phyloP scores from a whole-genome alignment of 2,888 invertebrate species.

The Scaptomyza reducta region DNA sequence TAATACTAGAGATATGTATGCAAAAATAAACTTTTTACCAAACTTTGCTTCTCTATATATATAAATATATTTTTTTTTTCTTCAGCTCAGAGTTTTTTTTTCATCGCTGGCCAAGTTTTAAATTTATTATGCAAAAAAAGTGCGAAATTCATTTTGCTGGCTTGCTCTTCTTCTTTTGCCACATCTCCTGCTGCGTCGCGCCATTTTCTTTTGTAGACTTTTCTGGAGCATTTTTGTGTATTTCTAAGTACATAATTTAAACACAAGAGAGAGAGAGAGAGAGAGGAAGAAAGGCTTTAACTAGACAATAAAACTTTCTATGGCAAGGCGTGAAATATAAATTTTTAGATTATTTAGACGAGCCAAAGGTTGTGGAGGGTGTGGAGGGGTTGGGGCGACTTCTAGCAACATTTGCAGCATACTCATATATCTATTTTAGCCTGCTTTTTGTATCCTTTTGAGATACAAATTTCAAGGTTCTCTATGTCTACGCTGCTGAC shows the following conservation, averaged over 20 bases:
- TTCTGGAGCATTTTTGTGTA: slow-evolving; percentile 70
- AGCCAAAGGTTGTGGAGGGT: slow-evolving; percentile 8
- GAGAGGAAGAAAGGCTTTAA: slow-evolving; percentile 30
- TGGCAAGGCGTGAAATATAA: slow-evolving; percentile 68
- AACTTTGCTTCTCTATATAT: slow-evolving; percentile 55
- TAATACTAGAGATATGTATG: slow-evolving; percentile 58
- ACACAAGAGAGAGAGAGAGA: slow-evolving; percentile 18
- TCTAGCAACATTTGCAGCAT: not conserved
- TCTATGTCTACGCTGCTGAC: slow-evolving; percentile 3
- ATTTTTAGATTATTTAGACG: slow-evolving; percentile 69
- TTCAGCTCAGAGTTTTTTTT: slow-evolving; percentile 32
- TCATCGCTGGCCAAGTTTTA: slow-evolving; percentile 75
- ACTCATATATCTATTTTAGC: slow-evolving; percentile 50
- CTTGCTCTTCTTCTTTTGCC: slow-evolving; percentile 48
- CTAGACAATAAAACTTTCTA: slow-evolving; percentile 77
- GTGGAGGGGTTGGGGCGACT: slow-evolving; percentile 7
- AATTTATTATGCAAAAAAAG: slow-evolving; percentile 84
- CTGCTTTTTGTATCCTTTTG: slow-evolving; percentile 26
- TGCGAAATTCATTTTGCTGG: slow-evolving; percentile 83
- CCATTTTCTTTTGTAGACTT: slow-evolving; percentile 75
- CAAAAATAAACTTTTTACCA: slow-evolving; percentile 79
- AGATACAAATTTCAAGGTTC: slow-evolving; percentile 76
- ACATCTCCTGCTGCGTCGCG: slow-evolving; percentile 67
- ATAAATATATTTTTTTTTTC: slow-evolving; percentile 17
- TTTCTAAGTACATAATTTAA: slow-evolving; percentile 83